Evolutionary conservation across 35 echinoderm and acorn worm genomes (phyloP), one percentile per base, ranked within the genome.

Genomic region (Eucidaris tribuloides): DNA sequence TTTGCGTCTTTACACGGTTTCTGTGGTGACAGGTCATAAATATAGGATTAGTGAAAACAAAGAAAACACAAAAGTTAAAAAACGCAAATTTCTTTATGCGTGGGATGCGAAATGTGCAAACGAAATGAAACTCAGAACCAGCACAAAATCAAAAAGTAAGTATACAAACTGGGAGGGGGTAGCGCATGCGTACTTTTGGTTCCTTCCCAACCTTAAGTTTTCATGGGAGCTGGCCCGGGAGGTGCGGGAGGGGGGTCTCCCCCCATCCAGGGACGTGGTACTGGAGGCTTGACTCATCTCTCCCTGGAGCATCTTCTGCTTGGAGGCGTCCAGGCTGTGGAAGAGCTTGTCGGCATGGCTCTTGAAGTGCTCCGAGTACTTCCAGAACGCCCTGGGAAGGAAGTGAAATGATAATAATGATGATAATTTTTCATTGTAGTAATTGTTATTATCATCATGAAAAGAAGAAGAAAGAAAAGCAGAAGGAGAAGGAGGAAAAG

Each of bases 221-320:
- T 96, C 93, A 52, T 96, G 88, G 35, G 93, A 96, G 41, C 89
- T 84, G 63, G 76, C 46, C 13, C 78, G 78, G 43, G 82, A 52
- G 52, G 41, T 71, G 50, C 84, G 42, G 18, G 93, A 79, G 17
- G 66, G 42, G 7, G 46, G 49, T 3, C 74, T 79, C 31, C 58
- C 50, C 49, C 82, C 87, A 31, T 87, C 77, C 15, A 99, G 68
- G 1, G 96, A 93, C 45, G 91, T 83, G 18, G 40, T 65, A 58
- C 96, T 99, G 4, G 91, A 99, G 9, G 96, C 82, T 3, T 78
- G 81, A 77, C 86, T 99, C 45, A 93, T 25, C 58, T 99, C 96
- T 38, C 96, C 96, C 31, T 99, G 82, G 45, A 99, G 77, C 54
- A 83, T 89, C 36, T 93, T 93, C 84, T 99, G 96, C 71, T 99